phyloP scores from a whole-genome alignment of 2,888 invertebrate genomes.

The Pandemis corylana region DNA sequence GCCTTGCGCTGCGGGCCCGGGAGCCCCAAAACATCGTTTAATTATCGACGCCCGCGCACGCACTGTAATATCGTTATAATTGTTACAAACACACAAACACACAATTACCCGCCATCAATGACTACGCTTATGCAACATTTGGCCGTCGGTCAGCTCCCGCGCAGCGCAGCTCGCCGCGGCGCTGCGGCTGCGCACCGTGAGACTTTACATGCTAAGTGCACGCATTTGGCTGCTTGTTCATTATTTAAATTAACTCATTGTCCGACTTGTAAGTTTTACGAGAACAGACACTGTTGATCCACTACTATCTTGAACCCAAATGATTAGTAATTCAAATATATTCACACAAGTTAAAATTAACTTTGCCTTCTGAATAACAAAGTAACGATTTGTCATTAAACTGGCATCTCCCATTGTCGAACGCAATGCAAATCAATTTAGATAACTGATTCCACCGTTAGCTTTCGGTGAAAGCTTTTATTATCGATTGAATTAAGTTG shows the following conservation, averaged over 20 bases:
- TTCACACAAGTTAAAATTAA: not conserved
- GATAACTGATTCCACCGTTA: constrained; percentile 8
- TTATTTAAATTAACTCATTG: constrained; percentile 4
- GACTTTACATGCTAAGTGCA: constrained; percentile 4
- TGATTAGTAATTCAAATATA: not conserved
- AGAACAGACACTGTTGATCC: not conserved
- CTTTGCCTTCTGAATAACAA: constrained; percentile 10
- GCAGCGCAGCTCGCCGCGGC: no score
- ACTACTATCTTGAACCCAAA: not conserved
- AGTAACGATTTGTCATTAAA: constrained; percentile 4
- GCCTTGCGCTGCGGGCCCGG: constrained; percentile 39
- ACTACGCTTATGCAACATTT: constrained; percentile 30
- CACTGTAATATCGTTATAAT: constrained; percentile 44
- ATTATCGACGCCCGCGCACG: constrained; percentile 51
- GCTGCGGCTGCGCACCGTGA: constrained; percentile 2
- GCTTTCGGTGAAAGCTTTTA: constrained; percentile 3
- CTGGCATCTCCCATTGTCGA: not conserved
- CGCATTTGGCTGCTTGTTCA: not conserved
- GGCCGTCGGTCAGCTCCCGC: constrained; percentile 3
- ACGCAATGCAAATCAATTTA: constrained; percentile 13
- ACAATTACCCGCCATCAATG: constrained; percentile 25
- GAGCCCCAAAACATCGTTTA: constrained; percentile 57
- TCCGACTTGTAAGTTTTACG: not conserved
- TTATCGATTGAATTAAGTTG: constrained; percentile 14
- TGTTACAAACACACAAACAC: constrained; percentile 38